Conservation (phyloP, 1,140 invertebrate genomes). For the Streblospio benedicti region DNA sequence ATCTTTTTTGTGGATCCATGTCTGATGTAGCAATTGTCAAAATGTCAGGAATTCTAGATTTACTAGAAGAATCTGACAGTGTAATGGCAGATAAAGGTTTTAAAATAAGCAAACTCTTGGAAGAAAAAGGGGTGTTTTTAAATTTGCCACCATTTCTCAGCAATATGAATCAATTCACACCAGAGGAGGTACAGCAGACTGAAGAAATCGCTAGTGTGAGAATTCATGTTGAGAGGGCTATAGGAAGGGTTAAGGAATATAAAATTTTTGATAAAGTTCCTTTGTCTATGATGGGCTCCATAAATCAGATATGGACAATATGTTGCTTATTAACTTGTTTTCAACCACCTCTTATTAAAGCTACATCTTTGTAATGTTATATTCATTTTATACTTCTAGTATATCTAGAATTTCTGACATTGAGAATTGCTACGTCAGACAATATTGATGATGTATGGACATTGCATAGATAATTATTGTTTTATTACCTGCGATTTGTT, state of each 20-base stretch:
- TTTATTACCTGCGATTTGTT: too few relatives aligned
- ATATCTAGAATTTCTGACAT: too few relatives aligned
- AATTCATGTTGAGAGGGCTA: slow-evolving; percentile 24
- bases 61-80: slow-evolving; percentile 20
- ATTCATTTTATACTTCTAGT: too few relatives aligned
- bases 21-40: slow-evolving; percentile 22
- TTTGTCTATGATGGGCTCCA: slow-evolving; percentile 11
- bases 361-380: too few relatives aligned
- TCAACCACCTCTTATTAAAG: too few relatives aligned
- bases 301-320: slow-evolving; percentile 21
- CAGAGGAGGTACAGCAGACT: slow-evolving; percentile 6
- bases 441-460: too few relatives aligned
- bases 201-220: slow-evolving; percentile 17
- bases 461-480: too few relatives aligned
- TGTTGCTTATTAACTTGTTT: slow-evolving; percentile 18
- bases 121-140: slow-evolving; percentile 7
- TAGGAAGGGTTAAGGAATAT: slow-evolving; percentile 20
- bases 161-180: slow-evolving; percentile 3
- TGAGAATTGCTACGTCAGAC: too few relatives aligned
- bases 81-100: slow-evolving; percentile 30
- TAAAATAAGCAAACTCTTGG: slow-evolving; percentile 17
- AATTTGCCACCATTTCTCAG: slow-evolving; percentile 22
- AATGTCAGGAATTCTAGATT: slow-evolving; percentile 16
- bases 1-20: slow-evolving; percentile 15
- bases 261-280: slow-evolving; percentile 21